These are phyloP conservation scores for Sceloporus undulatus DNA, from an alignment of 2,113 vertebrate genomes.

Conservation along the genomic window DNA sequence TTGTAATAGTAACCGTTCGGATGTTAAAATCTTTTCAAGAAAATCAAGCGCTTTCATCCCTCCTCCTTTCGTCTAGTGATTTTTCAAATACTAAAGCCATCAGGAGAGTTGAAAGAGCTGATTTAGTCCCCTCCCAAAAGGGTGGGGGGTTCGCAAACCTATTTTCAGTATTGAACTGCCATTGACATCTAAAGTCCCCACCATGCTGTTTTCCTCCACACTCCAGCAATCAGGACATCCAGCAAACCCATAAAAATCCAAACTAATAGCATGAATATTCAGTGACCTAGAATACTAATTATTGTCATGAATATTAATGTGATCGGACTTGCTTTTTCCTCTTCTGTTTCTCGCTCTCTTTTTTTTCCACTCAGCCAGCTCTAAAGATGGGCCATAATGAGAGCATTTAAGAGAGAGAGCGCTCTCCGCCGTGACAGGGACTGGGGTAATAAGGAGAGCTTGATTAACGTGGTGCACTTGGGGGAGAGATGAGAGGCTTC, in stretches of 20 bases:
- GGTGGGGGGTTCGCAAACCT: slow-evolving; percentile 65
- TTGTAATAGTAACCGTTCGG: slow-evolving; percentile 34
- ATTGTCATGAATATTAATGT: slow-evolving; percentile 99
- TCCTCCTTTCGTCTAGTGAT: slow-evolving; percentile 39
- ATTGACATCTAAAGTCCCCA: slow-evolving; percentile 82
- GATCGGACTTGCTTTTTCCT: slow-evolving; percentile 87
- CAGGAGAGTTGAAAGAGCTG: slow-evolving; percentile 66
- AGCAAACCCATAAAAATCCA: slow-evolving; percentile 91
- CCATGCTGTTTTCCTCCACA: slow-evolving; percentile 88
- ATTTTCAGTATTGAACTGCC: slow-evolving; percentile 79
- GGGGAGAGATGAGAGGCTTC: slow-evolving; percentile 84
- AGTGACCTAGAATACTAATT: slow-evolving; percentile 99
- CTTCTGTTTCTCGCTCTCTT: slow-evolving; percentile 69
- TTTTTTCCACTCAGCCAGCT: slow-evolving; percentile 86
- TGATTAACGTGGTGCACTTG: slow-evolving; percentile 88
- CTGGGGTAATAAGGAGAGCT: slow-evolving; percentile 89
- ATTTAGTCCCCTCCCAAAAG: slow-evolving; percentile 53
- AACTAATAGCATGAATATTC: slow-evolving; percentile 99
- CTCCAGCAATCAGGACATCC: slow-evolving; percentile 88
- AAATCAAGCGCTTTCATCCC: slow-evolving; percentile 14
- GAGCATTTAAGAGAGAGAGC: slow-evolving; percentile 87
- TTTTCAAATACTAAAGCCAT: slow-evolving; percentile 72
- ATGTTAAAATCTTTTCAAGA: slow-evolving; percentile 50
- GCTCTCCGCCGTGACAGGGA: slow-evolving; percentile 84
- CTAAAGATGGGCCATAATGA: slow-evolving; percentile 95